Evolutionary conservation across 2,888 invertebrate species (phyloP).

Genomic region (Antitype chi): DNA sequence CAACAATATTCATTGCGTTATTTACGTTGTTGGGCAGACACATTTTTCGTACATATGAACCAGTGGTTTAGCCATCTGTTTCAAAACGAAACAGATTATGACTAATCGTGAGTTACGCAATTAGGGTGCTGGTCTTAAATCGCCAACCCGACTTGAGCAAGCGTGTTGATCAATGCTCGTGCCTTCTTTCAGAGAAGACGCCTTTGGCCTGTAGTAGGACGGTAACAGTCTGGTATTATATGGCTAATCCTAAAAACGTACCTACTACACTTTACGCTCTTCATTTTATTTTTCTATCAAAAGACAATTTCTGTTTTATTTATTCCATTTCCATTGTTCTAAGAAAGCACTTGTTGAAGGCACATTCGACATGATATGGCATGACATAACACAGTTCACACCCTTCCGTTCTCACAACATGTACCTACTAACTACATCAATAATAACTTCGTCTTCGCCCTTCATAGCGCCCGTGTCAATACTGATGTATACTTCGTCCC

Average conservation of each 20-base stretch:
- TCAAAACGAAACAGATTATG: no score
- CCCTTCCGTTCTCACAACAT: constrained; percentile 9
- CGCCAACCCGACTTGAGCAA: no score
- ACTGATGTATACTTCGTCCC: not conserved
- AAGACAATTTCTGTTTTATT: constrained; percentile 5
- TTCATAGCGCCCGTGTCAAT: constrained; percentile 23
- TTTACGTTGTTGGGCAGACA: no score
- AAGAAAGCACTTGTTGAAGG: not conserved
- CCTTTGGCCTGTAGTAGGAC: no score
- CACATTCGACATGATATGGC: constrained; percentile 2
- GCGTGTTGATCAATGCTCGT: no score
- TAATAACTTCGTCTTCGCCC: constrained; percentile 3
- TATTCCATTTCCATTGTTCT: not conserved
- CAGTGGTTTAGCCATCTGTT: no score
- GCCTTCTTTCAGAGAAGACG: no score
- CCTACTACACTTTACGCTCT: not conserved
- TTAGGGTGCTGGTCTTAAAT: no score
- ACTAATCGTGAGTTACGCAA: no score
- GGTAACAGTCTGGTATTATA: not conserved
- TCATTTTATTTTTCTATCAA: constrained; percentile 8
- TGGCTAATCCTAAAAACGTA: not conserved
- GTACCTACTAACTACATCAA: not conserved
- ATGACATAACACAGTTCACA: constrained; percentile 30
- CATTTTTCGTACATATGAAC: no score
- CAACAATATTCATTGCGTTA: no score